These are phyloP conservation scores for Auanema sp. DNA, from an alignment of 2,888 invertebrate genomes.

Conservation along the genomic window DNA sequence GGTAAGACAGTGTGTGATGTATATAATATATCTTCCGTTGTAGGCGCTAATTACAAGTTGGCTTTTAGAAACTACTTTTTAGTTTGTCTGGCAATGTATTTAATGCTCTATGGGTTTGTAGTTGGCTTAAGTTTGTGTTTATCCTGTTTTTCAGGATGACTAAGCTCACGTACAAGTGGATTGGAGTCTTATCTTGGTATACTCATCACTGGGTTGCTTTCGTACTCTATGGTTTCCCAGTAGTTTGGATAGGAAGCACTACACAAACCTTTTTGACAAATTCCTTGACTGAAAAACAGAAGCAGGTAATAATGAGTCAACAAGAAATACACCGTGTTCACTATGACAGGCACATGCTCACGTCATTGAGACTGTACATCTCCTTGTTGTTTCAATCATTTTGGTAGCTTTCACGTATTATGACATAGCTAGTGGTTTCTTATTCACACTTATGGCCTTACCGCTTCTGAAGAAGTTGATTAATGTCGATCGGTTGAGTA, in stretches of 20 bases:
- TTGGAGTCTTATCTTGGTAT: constrained; percentile 31
- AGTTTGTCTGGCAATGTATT: constrained; percentile 10
- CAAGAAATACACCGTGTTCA: neutral
- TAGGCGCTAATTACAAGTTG: neutral
- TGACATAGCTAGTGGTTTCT: constrained; percentile 46
- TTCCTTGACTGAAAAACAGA: constrained; percentile 19
- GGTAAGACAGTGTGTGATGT: neutral
- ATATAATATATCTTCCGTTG: neutral
- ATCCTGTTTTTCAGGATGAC: constrained; percentile 11
- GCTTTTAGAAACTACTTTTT: constrained; percentile 8
- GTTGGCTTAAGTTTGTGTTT: neutral
- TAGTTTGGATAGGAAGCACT: constrained; percentile 34
- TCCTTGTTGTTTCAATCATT: constrained; percentile 23
- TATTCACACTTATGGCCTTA: constrained; percentile 35
- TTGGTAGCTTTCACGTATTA: constrained; percentile 38
- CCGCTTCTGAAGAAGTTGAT: constrained; percentile 21
- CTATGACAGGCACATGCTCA: constrained; percentile 6
- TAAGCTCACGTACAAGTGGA: constrained; percentile 9
- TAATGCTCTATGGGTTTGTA: neutral
- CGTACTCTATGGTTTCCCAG: constrained; percentile 36
- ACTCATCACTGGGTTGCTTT: constrained; percentile 38
- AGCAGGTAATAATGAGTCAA: constrained; percentile 8
- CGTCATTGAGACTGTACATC: constrained; percentile 29
- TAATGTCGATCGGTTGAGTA: neutral
- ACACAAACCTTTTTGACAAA: constrained; percentile 28